A percentile compares a stretch with the other conserved stretches of the same genome.
Conservation (phyloP, 2,113 vertebrate genomes). For the Anser brachyrhynchus region DNA sequence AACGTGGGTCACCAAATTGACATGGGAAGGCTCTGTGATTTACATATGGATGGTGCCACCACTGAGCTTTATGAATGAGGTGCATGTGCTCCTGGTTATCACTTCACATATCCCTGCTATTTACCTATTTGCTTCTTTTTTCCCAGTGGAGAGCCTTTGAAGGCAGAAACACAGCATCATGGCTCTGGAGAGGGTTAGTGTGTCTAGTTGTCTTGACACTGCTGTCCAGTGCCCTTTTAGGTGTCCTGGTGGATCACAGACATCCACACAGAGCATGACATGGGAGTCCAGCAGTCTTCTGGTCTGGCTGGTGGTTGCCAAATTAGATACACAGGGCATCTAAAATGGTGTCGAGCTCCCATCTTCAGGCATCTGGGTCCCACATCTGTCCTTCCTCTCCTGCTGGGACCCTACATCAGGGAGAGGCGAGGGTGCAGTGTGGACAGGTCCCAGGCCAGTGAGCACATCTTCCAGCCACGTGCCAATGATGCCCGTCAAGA, state of each 20-base stretch:
- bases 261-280: background rate
- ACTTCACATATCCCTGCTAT: background rate
- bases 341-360: background rate
- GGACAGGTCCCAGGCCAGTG: background rate
- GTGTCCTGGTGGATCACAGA: background rate
- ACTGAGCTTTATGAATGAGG: background rate
- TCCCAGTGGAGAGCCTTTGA: background rate
- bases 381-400: background rate
- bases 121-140: background rate
- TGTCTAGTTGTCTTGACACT: fast-evolving
- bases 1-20: background rate
- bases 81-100: background rate
- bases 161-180: background rate
- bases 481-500: background rate
- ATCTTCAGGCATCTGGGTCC: background rate
- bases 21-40: fast-evolving
- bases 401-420: background rate
- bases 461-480: background rate
- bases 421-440: background rate
- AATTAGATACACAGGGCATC: background rate
- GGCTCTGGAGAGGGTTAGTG: background rate
- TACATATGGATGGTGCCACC: background rate
- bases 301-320: background rate
- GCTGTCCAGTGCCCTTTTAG: background rate
- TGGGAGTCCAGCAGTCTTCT: background rate